A percentile compares a stretch with the other conserved stretches of the same genome.
Conservation (phyloP, 2,113 vertebrate genomes). For the Zosterops japonicus region DNA sequence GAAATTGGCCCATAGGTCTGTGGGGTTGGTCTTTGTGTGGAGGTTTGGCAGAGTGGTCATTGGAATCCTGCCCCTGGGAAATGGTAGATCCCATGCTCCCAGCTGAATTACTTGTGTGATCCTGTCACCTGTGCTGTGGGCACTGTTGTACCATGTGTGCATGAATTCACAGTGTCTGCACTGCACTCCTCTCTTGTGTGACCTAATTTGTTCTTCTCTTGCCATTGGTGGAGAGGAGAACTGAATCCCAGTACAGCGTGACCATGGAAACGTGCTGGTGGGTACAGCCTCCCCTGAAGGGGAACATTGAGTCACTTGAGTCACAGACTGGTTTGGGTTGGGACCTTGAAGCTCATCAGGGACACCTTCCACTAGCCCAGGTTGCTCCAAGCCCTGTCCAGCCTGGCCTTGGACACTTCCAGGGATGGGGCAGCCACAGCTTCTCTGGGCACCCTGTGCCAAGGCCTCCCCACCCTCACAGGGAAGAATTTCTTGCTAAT, state of each 20-base stretch:
- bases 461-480: neutral
- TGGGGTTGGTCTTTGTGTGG: neutral
- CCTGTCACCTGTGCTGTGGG: neutral
- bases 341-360: neutral
- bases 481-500: neutral
- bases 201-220: neutral
- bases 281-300: neutral
- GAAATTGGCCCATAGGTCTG: neutral
- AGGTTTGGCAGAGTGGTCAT: neutral
- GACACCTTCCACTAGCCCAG: neutral
- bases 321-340: neutral
- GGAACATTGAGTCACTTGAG: neutral
- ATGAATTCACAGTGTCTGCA: neutral
- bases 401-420: neutral
- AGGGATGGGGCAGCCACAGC: neutral
- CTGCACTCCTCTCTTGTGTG: neutral
- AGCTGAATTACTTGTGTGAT: rapidly evolving
- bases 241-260: neutral
- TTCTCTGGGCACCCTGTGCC: neutral
- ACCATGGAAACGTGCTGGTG: neutral
- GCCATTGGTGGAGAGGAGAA: neutral
- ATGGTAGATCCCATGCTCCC: neutral
- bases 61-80: neutral
- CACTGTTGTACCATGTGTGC: too few species aligned
- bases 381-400: rapidly evolving